Conservation (phyloP, 1,140 invertebrate genomes). For the Teleopsis dalmanni region DNA sequence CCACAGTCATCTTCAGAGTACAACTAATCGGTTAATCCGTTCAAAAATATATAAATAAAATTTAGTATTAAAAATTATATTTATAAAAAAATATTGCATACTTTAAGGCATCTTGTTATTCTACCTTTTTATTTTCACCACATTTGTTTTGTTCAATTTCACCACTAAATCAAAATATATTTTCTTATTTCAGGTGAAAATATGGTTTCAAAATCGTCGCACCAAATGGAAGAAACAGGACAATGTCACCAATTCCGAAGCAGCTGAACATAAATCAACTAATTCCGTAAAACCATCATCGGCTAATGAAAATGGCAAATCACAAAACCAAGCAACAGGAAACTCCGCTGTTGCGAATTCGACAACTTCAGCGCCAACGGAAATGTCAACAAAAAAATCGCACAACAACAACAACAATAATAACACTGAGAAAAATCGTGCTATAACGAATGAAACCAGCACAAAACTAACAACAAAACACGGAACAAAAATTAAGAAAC, state of each 20-base stretch:
- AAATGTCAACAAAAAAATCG: not conserved
- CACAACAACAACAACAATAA: conserved; percentile 15
- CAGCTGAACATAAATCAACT: conserved; percentile 67
- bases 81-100: too few relatives aligned
- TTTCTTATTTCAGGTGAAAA: conserved; percentile 76
- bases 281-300: conserved; percentile 23
- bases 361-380: conserved; percentile 10
- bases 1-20: too few relatives aligned
- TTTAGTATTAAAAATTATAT: too few relatives aligned
- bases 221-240: conserved; percentile 97
- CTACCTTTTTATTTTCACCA: not conserved
- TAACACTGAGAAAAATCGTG: conserved; percentile 20
- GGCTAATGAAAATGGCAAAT: conserved; percentile 12
- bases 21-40: too few relatives aligned
- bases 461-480: conserved; percentile 29
- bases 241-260: conserved; percentile 82
- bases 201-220: conserved; percentile 92
- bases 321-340: conserved; percentile 12
- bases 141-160: not conserved
- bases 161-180: too few relatives aligned
- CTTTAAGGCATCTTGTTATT: too few relatives aligned
- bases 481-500: conserved; percentile 38
- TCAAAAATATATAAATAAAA: too few relatives aligned
- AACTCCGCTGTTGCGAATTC: conserved; percentile 8
- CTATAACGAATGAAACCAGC: conserved; percentile 16